Evolutionary conservation across 2,888 invertebrate species (phyloP).

Genomic region (Bombylius discolor): DNA sequence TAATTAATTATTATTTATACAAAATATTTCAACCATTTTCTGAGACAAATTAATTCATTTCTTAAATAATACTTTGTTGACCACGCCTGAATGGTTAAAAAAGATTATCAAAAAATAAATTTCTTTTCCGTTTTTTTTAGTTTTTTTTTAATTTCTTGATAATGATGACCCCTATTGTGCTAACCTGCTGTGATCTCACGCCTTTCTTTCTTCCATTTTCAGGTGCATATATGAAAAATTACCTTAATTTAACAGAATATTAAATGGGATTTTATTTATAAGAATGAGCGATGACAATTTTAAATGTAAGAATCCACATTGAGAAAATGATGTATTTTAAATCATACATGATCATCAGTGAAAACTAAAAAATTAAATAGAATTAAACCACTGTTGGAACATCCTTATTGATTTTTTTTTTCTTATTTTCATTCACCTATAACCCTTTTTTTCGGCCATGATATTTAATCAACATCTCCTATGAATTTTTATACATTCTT

Average conservation of each 20-base stretch:
- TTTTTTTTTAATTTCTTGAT: too few relatives aligned
- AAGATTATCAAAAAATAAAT: neutral
- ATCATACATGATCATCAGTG: neutral
- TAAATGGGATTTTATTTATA: too few relatives aligned
- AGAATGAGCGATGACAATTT: too few relatives aligned
- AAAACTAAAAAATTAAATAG: neutral
- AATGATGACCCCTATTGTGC: neutral
- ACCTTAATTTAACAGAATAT: neutral
- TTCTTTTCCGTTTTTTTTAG: too few relatives aligned
- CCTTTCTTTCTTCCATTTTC: neutral
- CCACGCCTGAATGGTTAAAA: neutral
- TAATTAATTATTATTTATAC: too few relatives aligned
- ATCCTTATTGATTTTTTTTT: neutral
- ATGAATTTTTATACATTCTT: too few relatives aligned
- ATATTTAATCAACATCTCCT: too few relatives aligned
- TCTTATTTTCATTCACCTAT: neutral
- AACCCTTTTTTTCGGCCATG: neutral
- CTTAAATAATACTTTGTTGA: neutral
- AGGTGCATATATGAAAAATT: constrained; percentile 7
- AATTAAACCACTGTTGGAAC: neutral
- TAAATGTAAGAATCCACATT: too few relatives aligned
- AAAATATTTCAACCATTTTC: too few relatives aligned
- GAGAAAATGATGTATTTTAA: too few relatives aligned
- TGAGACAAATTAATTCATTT: neutral
- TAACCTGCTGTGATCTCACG: constrained; percentile 9